These are phyloP conservation scores for Tragelaphus strepsiceros DNA, from an alignment of 2,113 vertebrate species.

Conservation along the genomic window DNA sequence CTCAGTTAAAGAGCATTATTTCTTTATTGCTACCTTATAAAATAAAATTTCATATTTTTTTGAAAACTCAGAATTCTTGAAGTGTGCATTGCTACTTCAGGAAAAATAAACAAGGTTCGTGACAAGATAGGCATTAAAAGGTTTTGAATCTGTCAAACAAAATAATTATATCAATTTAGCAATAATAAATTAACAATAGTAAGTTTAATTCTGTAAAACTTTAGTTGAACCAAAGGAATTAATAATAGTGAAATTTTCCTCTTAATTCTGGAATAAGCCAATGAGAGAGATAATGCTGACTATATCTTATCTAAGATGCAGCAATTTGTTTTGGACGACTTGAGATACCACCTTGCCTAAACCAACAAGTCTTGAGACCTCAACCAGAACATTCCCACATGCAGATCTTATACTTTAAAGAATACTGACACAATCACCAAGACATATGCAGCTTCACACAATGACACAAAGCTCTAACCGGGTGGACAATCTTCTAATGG, in stretches of 20 bases:
- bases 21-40: background rate
- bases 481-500: background rate
- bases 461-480: background rate
- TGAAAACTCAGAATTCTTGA: background rate
- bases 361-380: background rate
- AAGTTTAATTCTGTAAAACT: background rate
- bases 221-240: conserved; percentile 11
- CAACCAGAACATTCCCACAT: background rate
- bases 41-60: background rate
- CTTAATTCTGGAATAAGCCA: conserved; percentile 4
- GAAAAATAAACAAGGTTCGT: background rate
- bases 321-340: background rate
- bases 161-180: conserved; percentile 32
- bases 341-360: background rate
- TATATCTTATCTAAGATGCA: background rate
- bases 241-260: background rate
- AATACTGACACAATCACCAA: background rate
- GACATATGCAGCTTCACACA: background rate
- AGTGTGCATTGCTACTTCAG: background rate
- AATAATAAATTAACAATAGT: background rate
- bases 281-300: background rate
- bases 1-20: background rate
- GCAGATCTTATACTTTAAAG: background rate
- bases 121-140: background rate
- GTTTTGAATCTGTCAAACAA: conserved; percentile 6